Percentiles rank a stretch among this genome's conserved stretches.
These are phyloP conservation scores for Antechinus stuartii DNA, from an alignment of 2,113 vertebrate species.

Conservation along the genomic window DNA sequence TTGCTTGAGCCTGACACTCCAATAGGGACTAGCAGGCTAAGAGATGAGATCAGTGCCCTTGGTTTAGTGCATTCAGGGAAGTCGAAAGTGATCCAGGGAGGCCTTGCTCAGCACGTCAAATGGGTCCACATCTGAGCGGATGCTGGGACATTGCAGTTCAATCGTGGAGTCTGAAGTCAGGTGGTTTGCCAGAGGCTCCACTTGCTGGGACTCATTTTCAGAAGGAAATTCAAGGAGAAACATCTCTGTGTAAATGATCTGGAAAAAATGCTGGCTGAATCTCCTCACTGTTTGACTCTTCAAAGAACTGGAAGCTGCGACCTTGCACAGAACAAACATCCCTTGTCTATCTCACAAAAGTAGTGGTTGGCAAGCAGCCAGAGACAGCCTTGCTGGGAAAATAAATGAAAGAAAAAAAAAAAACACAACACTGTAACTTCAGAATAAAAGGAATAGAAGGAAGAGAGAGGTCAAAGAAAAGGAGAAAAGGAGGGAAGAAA, in stretches of 20 bases:
- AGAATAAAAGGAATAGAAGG: not conserved
- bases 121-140: slow-evolving; percentile 8
- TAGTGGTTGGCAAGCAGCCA: slow-evolving; percentile 57
- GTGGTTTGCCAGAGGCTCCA: slow-evolving; percentile 29
- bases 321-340: slow-evolving; percentile 60
- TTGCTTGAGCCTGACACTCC: not conserved
- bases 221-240: slow-evolving; percentile 50
- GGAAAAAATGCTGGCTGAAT: slow-evolving; percentile 63
- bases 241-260: slow-evolving; percentile 68
- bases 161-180: slow-evolving; percentile 8
- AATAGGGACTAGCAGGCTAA: not conserved
- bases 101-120: slow-evolving; percentile 6
- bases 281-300: slow-evolving; percentile 63
- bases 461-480: slow-evolving; percentile 3
- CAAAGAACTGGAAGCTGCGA: slow-evolving; percentile 62
- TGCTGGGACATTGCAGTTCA: slow-evolving; percentile 13
- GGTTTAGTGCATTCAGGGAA: slow-evolving; percentile 6
- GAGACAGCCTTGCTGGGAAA: slow-evolving; percentile 60
- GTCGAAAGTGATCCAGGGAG: slow-evolving; percentile 35
- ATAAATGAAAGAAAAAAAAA: slow-evolving; percentile 61
- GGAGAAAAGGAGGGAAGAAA: not conserved
- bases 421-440: slow-evolving; percentile 5
- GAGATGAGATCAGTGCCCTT: slow-evolving; percentile 4
- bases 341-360: slow-evolving; percentile 56
- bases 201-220: slow-evolving; percentile 34